Percentiles rank a stretch among this genome's conserved stretches.
Conservation (phyloP, 1,140 invertebrate genomes). For the Limonius californicus region DNA sequence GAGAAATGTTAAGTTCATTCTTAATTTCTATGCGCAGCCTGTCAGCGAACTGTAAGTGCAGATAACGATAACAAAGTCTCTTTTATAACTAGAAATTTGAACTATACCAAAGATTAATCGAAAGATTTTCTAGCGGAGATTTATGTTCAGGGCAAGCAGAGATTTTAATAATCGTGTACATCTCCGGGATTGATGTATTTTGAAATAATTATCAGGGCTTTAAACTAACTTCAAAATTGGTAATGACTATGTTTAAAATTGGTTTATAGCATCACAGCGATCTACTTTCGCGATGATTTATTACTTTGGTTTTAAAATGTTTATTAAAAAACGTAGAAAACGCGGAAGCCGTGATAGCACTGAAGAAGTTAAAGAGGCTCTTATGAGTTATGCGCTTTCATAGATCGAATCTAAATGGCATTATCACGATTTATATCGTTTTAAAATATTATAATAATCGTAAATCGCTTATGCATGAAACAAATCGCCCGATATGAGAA, state of each 20-base stretch:
- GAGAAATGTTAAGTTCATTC: conserved; percentile 8
- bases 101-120: not conserved
- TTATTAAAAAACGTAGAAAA: conserved; percentile 25
- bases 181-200: not conserved
- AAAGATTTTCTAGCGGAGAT: not conserved
- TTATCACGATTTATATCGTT: conserved; percentile 38
- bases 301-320: not conserved
- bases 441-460: conserved; percentile 40
- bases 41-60: conserved; percentile 9
- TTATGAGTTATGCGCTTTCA: conserved; percentile 27
- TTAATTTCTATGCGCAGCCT: conserved; percentile 9
- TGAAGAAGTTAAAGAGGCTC: conserved; percentile 21
- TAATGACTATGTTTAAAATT: conserved; percentile 8
- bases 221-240: not conserved
- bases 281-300: too few relatives aligned
- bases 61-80: conserved; percentile 1
- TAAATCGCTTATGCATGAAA: conserved; percentile 34
- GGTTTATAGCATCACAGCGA: too few relatives aligned
- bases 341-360: conserved; percentile 32
- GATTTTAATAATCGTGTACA: not conserved
- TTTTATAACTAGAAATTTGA: not conserved
- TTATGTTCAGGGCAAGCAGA: not conserved
- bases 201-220: not conserved
- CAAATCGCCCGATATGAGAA: conserved; percentile 30
- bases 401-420: conserved; percentile 39